A percentile compares a stretch with the other conserved stretches of the same genome.
These are phyloP conservation scores for Drosophila neotestacea DNA, from an alignment of 2,888 invertebrate species.

Conservation along the genomic window DNA sequence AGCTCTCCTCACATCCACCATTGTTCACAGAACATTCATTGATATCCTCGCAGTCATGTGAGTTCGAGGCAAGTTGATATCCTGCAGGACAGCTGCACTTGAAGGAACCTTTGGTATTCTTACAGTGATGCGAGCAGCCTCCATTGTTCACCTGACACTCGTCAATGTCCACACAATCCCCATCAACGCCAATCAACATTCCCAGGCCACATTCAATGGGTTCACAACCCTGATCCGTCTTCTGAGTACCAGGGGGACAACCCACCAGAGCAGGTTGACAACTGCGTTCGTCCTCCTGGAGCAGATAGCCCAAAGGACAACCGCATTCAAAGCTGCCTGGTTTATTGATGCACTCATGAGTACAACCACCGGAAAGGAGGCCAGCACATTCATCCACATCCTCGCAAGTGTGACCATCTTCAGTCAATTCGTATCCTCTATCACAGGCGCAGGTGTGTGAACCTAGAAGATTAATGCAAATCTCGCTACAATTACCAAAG, in stretches of 20 bases:
- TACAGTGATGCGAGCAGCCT: conserved; percentile 84
- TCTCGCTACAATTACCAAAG: conserved; percentile 87
- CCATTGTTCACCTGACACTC: conserved; percentile 85
- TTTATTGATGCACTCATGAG: conserved; percentile 86
- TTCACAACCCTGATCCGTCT: conserved; percentile 67
- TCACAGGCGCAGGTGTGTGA: conserved; percentile 86
- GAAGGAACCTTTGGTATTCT: conserved; percentile 86
- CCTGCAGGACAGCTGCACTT: conserved; percentile 88
- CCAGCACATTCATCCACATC: conserved; percentile 86
- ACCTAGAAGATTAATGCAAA: conserved; percentile 87
- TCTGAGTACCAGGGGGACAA: conserved; percentile 77
- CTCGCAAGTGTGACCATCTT: conserved; percentile 83
- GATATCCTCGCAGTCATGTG: conserved; percentile 86
- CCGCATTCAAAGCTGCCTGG: conserved; percentile 87
- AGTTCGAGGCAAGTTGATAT: conserved; percentile 84
- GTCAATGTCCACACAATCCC: conserved; percentile 86
- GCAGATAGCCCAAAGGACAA: conserved; percentile 86
- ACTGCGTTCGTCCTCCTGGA: conserved; percentile 77
- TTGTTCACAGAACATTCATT: conserved; percentile 86
- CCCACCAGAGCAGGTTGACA: conserved; percentile 77
- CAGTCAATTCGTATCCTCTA: conserved; percentile 82
- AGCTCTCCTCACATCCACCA: conserved; percentile 83
- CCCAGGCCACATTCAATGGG: conserved; percentile 85
- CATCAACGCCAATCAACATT: conserved; percentile 83
- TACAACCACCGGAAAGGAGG: conserved; percentile 83